Base-by-base conservation (phyloP, 2,113 vertebrate genomes). In the Caloenas nicobarica region DNA sequence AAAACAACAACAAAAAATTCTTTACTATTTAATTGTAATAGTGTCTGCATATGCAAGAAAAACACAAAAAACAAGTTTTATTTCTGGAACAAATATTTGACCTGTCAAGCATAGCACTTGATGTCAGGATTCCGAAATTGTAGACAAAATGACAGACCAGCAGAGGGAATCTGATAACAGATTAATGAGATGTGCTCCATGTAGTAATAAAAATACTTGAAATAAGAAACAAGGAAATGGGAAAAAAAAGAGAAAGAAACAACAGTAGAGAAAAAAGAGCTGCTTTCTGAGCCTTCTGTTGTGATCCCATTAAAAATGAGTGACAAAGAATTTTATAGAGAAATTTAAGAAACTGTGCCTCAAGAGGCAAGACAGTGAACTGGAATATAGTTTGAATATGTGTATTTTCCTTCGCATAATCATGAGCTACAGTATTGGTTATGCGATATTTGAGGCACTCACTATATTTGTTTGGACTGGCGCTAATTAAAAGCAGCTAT, bases 121-220 rank as follows among this genome's bases (percentile, higher is more conserved):
- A 66, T 83, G 56, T 83, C 80, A 91, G 38, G 48, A 91, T 76
- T 74, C 48, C 57, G 44, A 86, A 92, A 65, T 24, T 64, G 42
- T 40, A 73, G 94, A 96, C 4, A 2, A 88, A 90, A 60, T 89
- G 89, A 81, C 77, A 93, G 76, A 86, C 34, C 71, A 95, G 51
- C 64, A 77, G 92, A 96, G 71, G 29, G 71, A 94, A 93, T 70
- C 90, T 86, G 72, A 21, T 34, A 64, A 53, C 38, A 84, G 72
- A 95, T 89, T 92, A 92, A 94, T 70, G 72, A 95, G 82, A 84
- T 78, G 25, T 86, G 69, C 42, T 89, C 69, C 13, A 6, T 18
- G 34, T 62, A 87, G 48, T 81, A 84, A 76, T 72, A 58, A 48
- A 66, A 86, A 33, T 31, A 51, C 16, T 78, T 24, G 2, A 68